Conservation (phyloP, 2,113 vertebrate species). For the Camelus bactrianus region DNA sequence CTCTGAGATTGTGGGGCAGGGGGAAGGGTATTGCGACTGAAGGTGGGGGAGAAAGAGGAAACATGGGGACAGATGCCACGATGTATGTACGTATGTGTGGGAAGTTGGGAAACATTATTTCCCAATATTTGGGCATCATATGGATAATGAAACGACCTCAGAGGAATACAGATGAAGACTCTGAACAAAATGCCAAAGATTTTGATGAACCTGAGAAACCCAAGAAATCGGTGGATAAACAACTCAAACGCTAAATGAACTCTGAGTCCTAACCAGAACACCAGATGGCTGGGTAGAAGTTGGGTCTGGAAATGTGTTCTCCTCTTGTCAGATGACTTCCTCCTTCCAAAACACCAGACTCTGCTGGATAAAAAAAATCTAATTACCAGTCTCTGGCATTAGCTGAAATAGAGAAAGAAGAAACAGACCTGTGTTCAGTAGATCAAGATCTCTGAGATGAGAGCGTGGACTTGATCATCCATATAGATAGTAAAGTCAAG, state of each 20-base stretch:
- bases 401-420: neutral
- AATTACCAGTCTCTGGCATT: neutral
- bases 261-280: neutral
- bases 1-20: neutral
- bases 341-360: neutral
- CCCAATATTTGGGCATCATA: neutral
- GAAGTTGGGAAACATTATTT: neutral
- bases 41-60: neutral
- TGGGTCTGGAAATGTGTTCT: neutral
- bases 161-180: neutral
- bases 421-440: neutral
- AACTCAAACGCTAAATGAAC: neutral
- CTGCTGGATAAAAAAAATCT: neutral
- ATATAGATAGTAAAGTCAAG: neutral
- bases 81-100: neutral
- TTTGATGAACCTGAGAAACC: neutral
- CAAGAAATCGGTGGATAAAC: neutral
- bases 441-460: neutral
- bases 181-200: neutral
- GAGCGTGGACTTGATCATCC: neutral
- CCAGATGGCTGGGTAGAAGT: neutral
- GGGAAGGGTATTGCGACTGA: neutral
- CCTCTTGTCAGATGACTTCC: neutral
- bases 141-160: neutral
- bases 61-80: neutral